phyloP scores from a whole-genome alignment of 2,888 invertebrate species.

The Neuroscelio doddi region DNA sequence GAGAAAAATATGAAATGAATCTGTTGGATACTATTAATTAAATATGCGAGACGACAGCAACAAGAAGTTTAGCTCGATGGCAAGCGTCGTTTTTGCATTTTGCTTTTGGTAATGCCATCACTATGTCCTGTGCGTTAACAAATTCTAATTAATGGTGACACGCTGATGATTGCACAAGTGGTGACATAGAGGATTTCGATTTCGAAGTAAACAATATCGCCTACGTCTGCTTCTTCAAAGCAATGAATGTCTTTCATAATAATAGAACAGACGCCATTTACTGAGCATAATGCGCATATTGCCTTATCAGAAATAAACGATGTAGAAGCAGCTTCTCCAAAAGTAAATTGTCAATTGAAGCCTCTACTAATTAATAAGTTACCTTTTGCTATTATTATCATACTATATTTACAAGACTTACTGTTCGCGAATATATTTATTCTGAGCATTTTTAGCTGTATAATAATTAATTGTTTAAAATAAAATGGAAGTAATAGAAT shows the following conservation, averaged over 20 bases:
- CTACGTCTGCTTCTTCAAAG: constrained; percentile 18
- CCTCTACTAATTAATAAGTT: too few relatives aligned
- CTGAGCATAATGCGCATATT: constrained; percentile 35
- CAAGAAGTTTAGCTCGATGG: constrained; percentile 42
- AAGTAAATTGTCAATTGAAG: too few relatives aligned
- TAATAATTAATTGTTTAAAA: too few relatives aligned
- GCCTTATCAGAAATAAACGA: constrained; percentile 1
- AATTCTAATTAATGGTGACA: constrained; percentile 46
- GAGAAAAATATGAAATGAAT: constrained; percentile 51
- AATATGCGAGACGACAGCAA: constrained; percentile 56
- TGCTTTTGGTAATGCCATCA: constrained; percentile 22
- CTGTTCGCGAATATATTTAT: too few relatives aligned
- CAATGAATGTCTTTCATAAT: constrained; percentile 11
- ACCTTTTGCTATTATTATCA: too few relatives aligned
- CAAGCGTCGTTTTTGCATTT: constrained; percentile 22
- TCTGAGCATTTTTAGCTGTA: too few relatives aligned
- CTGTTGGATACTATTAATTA: constrained; percentile 57
- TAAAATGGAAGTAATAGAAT: too few relatives aligned
- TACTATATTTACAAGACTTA: too few relatives aligned
- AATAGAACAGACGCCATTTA: constrained; percentile 32
- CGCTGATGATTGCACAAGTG: constrained; percentile 20
- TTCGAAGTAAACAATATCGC: constrained; percentile 28
- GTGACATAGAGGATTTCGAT: constrained; percentile 20
- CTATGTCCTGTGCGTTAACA: constrained; percentile 12
- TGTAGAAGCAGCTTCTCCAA: too few relatives aligned